A percentile compares a stretch with the other conserved stretches of the same genome.
Conservation (phyloP, 2,888 invertebrate species). For the Drosophila quinaria region DNA sequence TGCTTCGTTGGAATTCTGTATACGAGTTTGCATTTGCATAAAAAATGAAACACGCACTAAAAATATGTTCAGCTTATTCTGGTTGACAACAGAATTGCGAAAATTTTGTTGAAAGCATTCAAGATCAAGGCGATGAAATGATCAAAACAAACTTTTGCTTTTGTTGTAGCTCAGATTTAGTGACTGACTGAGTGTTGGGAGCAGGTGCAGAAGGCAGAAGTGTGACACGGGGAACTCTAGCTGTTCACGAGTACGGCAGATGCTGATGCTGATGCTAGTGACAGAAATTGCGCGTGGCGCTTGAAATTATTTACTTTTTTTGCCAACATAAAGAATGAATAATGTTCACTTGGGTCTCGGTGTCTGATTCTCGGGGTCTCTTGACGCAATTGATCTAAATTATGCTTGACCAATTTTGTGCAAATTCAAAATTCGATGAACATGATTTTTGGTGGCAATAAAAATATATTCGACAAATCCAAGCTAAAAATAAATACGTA, state of each 20-base stretch:
- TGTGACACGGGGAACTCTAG: constrained; percentile 9
- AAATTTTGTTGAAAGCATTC: constrained; percentile 52
- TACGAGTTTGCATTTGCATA: constrained; percentile 4
- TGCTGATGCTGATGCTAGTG: constrained; percentile 29
- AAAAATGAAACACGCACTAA: constrained; percentile 50
- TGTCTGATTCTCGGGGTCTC: constrained; percentile 10
- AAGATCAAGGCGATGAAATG: constrained; percentile 71
- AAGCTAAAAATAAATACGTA: constrained; percentile 48
- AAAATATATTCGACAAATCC: constrained; percentile 19
- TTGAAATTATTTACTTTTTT: constrained; percentile 28
- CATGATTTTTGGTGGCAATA: constrained; percentile 7
- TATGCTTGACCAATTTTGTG: constrained; percentile 38
- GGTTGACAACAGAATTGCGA: constrained; percentile 69
- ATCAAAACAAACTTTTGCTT: constrained; percentile 70
- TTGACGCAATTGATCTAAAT: constrained; percentile 58
- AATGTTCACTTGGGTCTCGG: constrained; percentile 19
- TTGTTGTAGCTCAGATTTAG: constrained; percentile 35
- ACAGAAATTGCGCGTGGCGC: constrained; percentile 52
- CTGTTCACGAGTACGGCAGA: constrained; percentile 41
- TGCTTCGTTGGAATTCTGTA: background rate
- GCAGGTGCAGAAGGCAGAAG: background rate
- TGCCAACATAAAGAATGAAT: constrained; percentile 25
- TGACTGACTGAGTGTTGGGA: background rate
- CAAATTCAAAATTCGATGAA: constrained; percentile 33
- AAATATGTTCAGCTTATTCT: constrained; percentile 57